Evolutionary conservation across 2,888 invertebrate species (phyloP).

Genomic region (Tetropium fuscum): DNA sequence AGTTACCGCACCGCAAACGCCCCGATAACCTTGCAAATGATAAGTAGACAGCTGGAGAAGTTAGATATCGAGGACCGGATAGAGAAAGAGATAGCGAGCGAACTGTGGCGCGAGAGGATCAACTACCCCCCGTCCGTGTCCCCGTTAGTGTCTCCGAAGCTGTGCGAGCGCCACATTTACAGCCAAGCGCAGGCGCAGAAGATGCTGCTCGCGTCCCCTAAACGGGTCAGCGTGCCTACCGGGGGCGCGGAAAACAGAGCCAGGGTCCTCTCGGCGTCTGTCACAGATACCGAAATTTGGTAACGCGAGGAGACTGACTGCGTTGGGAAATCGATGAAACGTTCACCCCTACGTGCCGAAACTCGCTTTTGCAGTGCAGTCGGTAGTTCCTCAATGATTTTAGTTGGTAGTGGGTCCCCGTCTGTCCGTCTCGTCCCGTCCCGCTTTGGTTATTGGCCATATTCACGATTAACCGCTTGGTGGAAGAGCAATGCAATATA

Average conservation of each 20-base stretch:
- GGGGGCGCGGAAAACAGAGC: slow-evolving; percentile 74
- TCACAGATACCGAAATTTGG: slow-evolving; percentile 83
- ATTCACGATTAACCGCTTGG: slow-evolving; percentile 56
- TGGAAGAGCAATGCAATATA: slow-evolving; percentile 49
- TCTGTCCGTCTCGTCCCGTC: slow-evolving; percentile 30
- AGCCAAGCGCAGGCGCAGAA: slow-evolving; percentile 63
- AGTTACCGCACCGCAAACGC: slow-evolving; percentile 87
- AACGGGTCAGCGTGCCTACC: slow-evolving; percentile 73
- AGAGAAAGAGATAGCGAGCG: slow-evolving; percentile 73
- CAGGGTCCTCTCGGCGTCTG: slow-evolving; percentile 73
- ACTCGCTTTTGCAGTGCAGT: slow-evolving; percentile 32
- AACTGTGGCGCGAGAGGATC: slow-evolving; percentile 75
- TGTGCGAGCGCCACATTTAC: slow-evolving; percentile 62
- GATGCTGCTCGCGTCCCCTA: slow-evolving; percentile 68
- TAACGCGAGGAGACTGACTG: slow-evolving; percentile 60
- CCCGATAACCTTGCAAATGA: slow-evolving; percentile 74
- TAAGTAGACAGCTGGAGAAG: slow-evolving; percentile 60
- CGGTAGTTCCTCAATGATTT: slow-evolving; percentile 44
- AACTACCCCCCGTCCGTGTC: slow-evolving; percentile 76
- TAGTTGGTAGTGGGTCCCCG: slow-evolving; percentile 56
- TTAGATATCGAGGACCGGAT: slow-evolving; percentile 57
- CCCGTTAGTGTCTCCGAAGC: slow-evolving; percentile 71
- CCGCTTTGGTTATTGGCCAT: slow-evolving; percentile 61
- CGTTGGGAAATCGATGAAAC: slow-evolving; percentile 53
- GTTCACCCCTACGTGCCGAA: slow-evolving; percentile 46